Conservation (phyloP, 1,140 invertebrate genomes). For the Lordiphosa stackelbergi region DNA sequence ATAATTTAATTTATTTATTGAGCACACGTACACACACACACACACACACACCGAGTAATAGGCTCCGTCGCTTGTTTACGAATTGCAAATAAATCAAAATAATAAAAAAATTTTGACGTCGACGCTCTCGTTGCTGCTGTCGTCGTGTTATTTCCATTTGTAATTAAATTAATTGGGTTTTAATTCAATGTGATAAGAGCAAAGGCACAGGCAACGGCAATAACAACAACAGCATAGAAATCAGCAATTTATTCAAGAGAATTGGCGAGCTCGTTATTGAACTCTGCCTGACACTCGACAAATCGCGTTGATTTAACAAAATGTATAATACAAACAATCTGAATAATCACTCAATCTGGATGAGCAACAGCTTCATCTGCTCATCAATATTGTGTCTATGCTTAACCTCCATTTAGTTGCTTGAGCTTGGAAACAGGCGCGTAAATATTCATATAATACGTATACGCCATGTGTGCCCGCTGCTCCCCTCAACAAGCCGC, state of each 20-base stretch:
- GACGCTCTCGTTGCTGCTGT: conserved; percentile 15
- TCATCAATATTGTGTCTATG: conserved; percentile 15
- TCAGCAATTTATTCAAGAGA: conserved; percentile 6
- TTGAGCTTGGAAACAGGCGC: conserved; percentile 10
- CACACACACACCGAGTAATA: neutral
- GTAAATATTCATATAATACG: conserved; percentile 30
- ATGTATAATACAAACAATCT: conserved; percentile 47
- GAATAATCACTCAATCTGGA: conserved; percentile 59
- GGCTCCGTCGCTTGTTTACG: conserved; percentile 2
- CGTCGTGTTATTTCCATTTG: conserved; percentile 74
- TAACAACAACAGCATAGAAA: conserved; percentile 31
- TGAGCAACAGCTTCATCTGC: conserved; percentile 14
- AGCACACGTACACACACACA: conserved; percentile 26
- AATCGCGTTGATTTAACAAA: conserved; percentile 69
- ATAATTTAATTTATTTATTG: conserved; percentile 72
- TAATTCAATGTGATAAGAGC: conserved; percentile 70
- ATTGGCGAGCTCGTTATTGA: conserved; percentile 55
- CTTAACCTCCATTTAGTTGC: conserved; percentile 46
- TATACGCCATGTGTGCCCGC: conserved; percentile 51
- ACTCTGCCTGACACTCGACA: conserved; percentile 66
- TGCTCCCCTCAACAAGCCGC: conserved; percentile 8
- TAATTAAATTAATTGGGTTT: conserved; percentile 77
- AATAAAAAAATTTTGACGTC: conserved; percentile 56
- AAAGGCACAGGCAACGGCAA: neutral
- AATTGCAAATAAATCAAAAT: conserved; percentile 64